phyloP scores from a whole-genome alignment of 2,113 vertebrate species.

The Sturnira hondurensis region DNA sequence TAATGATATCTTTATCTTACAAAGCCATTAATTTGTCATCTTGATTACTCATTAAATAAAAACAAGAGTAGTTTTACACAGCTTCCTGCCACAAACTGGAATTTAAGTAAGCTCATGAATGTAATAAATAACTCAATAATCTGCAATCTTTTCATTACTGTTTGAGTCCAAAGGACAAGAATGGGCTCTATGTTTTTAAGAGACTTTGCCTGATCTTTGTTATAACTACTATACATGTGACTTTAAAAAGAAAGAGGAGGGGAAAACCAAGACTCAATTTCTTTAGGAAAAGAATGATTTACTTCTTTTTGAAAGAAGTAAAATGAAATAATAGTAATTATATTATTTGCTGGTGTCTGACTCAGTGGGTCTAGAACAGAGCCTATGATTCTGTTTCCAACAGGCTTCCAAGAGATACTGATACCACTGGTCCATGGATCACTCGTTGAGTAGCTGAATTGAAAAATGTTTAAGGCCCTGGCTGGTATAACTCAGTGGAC shows the following conservation, averaged over 20 bases:
- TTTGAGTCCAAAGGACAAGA: slow-evolving; percentile 24
- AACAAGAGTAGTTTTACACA: background rate
- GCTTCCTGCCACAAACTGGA: slow-evolving; percentile 37
- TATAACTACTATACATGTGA: background rate
- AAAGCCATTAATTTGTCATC: background rate
- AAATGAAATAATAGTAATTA: background rate
- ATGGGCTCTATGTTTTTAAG: background rate
- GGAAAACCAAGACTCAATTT: background rate
- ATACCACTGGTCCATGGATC: too few species aligned
- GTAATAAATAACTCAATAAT: slow-evolving; percentile 25
- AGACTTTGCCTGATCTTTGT: background rate
- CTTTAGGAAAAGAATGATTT: background rate
- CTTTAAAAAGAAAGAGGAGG: background rate
- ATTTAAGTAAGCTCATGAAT: background rate
- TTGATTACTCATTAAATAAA: background rate
- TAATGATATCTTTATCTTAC: background rate
- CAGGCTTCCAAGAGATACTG: background rate
- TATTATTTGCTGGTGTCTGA: background rate
- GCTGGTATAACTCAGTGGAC: too few species aligned
- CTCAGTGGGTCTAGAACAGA: background rate
- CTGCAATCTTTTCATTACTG: background rate
- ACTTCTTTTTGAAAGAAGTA: background rate
- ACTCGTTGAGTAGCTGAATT: background rate
- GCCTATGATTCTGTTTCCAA: background rate
- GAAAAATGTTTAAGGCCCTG: background rate